Evolutionary conservation across 2,888 invertebrate species (phyloP).

Genomic region (Oligia fasciuncula): DNA sequence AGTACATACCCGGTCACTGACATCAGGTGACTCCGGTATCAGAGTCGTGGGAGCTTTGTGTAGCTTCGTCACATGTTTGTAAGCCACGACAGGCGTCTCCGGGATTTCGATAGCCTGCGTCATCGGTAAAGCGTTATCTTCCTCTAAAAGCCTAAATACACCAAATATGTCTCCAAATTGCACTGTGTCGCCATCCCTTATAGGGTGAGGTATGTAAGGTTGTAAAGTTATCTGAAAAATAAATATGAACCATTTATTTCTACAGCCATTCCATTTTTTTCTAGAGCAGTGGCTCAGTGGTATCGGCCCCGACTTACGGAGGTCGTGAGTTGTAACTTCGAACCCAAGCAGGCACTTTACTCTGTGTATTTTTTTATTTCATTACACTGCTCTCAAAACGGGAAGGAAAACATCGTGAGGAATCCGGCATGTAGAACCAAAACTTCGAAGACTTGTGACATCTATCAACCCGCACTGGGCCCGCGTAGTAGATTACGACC

Average conservation of each 20-base stretch:
- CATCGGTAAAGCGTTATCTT: constrained; percentile 81
- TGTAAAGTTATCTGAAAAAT: constrained; percentile 77
- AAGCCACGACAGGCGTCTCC: constrained; percentile 76
- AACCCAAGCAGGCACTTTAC: too few species aligned
- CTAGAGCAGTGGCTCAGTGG: neutral
- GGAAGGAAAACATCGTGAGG: too few species aligned
- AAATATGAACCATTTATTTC: neutral
- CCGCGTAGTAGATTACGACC: too few species aligned
- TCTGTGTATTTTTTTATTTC: too few species aligned
- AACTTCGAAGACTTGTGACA: too few species aligned
- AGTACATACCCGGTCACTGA: constrained; percentile 80
- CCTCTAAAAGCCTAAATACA: constrained; percentile 81
- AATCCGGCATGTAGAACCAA: too few species aligned
- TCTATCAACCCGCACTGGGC: too few species aligned
- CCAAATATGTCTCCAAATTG: constrained; percentile 86
- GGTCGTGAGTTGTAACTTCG: too few species aligned
- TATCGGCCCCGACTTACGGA: neutral
- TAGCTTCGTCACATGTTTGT: constrained; percentile 71
- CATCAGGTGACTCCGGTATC: constrained; percentile 86
- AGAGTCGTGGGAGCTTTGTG: constrained; percentile 72
- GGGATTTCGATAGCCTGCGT: constrained; percentile 84
- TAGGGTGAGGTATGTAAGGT: constrained; percentile 81
- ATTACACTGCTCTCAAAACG: too few species aligned
- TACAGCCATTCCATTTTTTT: neutral
- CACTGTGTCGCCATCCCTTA: constrained; percentile 82